Percentiles rank a stretch among this genome's conserved stretches.
These are phyloP conservation scores for Isichthys henryi DNA, from an alignment of 2,113 vertebrate genomes.

Conservation along the genomic window DNA sequence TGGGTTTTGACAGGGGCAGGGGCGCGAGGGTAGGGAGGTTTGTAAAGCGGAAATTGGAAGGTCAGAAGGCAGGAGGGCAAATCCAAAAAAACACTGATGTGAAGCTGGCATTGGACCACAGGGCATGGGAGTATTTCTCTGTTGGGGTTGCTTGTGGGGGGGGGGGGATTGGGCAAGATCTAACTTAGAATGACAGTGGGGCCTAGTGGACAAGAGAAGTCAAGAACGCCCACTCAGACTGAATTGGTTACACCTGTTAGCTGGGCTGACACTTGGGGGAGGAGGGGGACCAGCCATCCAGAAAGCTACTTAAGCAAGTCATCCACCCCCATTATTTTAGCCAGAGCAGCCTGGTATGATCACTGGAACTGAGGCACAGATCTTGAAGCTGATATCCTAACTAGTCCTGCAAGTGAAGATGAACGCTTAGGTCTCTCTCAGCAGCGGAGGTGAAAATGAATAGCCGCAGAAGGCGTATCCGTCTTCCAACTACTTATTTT, in stretches of 20 bases:
- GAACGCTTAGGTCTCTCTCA: conserved; percentile 31
- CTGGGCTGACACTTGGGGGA: not conserved
- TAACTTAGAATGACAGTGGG: not conserved
- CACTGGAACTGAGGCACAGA: not conserved
- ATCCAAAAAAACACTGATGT: not conserved
- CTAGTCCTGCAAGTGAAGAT: conserved; percentile 15
- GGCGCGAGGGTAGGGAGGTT: not conserved
- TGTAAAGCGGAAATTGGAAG: not conserved
- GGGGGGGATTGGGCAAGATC: not conserved
- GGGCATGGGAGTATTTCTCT: not conserved
- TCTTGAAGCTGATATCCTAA: conserved; percentile 13
- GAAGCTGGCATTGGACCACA: not conserved
- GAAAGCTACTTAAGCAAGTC: not conserved
- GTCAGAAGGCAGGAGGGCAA: not conserved
- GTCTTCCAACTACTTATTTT: not conserved
- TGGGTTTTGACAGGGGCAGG: not conserved
- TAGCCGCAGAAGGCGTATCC: not conserved
- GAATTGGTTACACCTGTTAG: not conserved
- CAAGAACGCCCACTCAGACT: not conserved
- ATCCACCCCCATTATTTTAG: not conserved
- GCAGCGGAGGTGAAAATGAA: conserved; percentile 21
- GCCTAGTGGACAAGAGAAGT: not conserved
- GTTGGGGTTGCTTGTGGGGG: not conserved
- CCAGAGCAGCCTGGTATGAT: not conserved
- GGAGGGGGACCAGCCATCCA: not conserved